Conservation (phyloP, 2,113 vertebrate species). For the Archocentrus centrarchus region DNA sequence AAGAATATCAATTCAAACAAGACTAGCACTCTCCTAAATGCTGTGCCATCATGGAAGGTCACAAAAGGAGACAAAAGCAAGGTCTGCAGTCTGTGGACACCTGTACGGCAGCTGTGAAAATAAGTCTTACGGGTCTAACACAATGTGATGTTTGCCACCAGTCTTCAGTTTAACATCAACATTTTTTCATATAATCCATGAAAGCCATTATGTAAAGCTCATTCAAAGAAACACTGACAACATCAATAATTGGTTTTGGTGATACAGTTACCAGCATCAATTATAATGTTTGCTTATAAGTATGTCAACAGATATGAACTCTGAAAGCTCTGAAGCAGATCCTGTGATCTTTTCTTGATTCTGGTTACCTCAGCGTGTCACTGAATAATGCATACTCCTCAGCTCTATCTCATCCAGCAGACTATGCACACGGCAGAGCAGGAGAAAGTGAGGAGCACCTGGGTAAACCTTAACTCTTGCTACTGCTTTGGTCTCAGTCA, state of each 20-base stretch:
- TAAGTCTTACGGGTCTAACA: neutral
- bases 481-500: slow-evolving; percentile 63
- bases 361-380: slow-evolving; percentile 12
- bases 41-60: neutral
- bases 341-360: slow-evolving; percentile 22
- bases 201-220: neutral
- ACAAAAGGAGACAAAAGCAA: slow-evolving; percentile 12
- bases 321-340: slow-evolving; percentile 2
- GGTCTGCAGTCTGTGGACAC: neutral
- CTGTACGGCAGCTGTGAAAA: neutral
- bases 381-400: slow-evolving; percentile 66
- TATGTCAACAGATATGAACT: neutral
- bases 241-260: neutral
- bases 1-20: neutral
- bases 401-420: slow-evolving; percentile 2
- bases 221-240: neutral
- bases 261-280: neutral
- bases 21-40: neutral
- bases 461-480: slow-evolving; percentile 68
- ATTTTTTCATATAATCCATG: neutral
- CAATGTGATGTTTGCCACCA: neutral
- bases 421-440: slow-evolving; percentile 10
- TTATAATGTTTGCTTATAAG: neutral
- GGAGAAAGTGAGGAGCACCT: slow-evolving; percentile 49
- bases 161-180: neutral